Conservation (phyloP, 2,888 invertebrate species). For the Scaptomyza parva region DNA sequence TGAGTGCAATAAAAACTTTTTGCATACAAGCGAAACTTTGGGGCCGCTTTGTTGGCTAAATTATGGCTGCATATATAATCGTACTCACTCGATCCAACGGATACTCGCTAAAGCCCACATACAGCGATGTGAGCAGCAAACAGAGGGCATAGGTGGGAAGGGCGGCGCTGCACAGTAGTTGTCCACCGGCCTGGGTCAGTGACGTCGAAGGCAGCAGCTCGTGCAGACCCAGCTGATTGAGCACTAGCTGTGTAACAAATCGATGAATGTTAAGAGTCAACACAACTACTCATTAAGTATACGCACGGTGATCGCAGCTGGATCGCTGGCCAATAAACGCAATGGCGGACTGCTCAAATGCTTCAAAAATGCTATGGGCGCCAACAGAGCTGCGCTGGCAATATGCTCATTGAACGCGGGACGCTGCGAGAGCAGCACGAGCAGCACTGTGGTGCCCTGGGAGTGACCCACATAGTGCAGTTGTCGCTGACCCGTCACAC, state of each 20-base stretch:
- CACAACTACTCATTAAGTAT: slow-evolving; percentile 33
- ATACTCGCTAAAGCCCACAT: slow-evolving; percentile 83
- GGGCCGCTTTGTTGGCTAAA: slow-evolving; percentile 74
- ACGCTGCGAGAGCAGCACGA: slow-evolving; percentile 79
- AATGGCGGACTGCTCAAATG: slow-evolving; percentile 78
- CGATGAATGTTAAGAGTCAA: neutral
- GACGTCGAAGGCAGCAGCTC: slow-evolving; percentile 80
- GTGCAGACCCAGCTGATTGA: slow-evolving; percentile 82
- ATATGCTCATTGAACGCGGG: slow-evolving; percentile 80
- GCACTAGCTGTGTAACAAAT: slow-evolving; percentile 70
- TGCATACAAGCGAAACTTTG: slow-evolving; percentile 64
- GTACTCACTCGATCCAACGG: slow-evolving; percentile 83
- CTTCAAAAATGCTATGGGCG: slow-evolving; percentile 78
- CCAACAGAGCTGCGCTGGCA: slow-evolving; percentile 72
- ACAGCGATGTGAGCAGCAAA: slow-evolving; percentile 79
- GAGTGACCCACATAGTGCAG: slow-evolving; percentile 83
- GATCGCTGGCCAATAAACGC: slow-evolving; percentile 69
- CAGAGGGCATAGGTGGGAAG: slow-evolving; percentile 80
- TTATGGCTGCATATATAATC: slow-evolving; percentile 71
- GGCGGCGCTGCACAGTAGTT: slow-evolving; percentile 76
- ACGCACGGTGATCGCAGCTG: slow-evolving; percentile 71
- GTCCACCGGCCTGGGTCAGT: slow-evolving; percentile 82
- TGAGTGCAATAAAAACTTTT: slow-evolving; percentile 81
- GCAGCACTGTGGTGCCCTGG: slow-evolving; percentile 80
- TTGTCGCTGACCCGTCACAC: slow-evolving; percentile 66